Percentiles rank a stretch among this genome's conserved stretches.
These are phyloP conservation scores for Pseudomyrmex flavicornis DNA, from an alignment of 1,140 invertebrate species.

Conservation along the genomic window DNA sequence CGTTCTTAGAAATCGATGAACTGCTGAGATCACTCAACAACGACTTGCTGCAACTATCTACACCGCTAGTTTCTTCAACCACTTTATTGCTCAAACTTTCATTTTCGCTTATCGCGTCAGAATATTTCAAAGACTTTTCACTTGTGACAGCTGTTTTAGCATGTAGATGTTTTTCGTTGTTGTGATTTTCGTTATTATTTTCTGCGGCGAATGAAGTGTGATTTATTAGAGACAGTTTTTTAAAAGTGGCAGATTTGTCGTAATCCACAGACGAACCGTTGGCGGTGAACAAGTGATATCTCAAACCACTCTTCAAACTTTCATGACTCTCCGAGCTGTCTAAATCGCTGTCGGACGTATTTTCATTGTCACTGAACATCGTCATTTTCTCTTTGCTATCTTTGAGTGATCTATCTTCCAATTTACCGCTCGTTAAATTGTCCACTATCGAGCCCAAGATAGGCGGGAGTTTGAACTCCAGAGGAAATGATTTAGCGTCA, in stretches of 20 bases:
- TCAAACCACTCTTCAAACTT: slow-evolving; percentile 75
- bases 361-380: slow-evolving; percentile 45
- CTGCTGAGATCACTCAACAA: slow-evolving; percentile 77
- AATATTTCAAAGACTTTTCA: neutral
- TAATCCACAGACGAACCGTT: slow-evolving; percentile 49
- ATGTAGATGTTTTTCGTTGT: neutral
- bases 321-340: slow-evolving; percentile 79
- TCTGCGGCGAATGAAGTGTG: slow-evolving; percentile 12
- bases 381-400: slow-evolving; percentile 66
- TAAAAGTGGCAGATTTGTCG: slow-evolving; percentile 57
- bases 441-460: slow-evolving; percentile 88
- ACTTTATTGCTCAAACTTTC: slow-evolving; percentile 13
- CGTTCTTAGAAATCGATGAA: slow-evolving; percentile 69
- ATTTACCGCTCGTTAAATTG: slow-evolving; percentile 84
- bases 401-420: slow-evolving; percentile 80
- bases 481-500: slow-evolving; percentile 72
- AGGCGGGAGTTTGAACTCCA: slow-evolving; percentile 87
- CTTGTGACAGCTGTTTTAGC: neutral
- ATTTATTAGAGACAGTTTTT: slow-evolving; percentile 16
- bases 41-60: slow-evolving; percentile 80
- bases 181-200: neutral
- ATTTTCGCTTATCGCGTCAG: neutral
- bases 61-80: slow-evolving; percentile 72
- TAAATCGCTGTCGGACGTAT: slow-evolving; percentile 77
- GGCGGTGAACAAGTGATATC: slow-evolving; percentile 73